Evolutionary conservation across 2,113 vertebrate species (phyloP).

Genomic region (Grantiella picta): DNA sequence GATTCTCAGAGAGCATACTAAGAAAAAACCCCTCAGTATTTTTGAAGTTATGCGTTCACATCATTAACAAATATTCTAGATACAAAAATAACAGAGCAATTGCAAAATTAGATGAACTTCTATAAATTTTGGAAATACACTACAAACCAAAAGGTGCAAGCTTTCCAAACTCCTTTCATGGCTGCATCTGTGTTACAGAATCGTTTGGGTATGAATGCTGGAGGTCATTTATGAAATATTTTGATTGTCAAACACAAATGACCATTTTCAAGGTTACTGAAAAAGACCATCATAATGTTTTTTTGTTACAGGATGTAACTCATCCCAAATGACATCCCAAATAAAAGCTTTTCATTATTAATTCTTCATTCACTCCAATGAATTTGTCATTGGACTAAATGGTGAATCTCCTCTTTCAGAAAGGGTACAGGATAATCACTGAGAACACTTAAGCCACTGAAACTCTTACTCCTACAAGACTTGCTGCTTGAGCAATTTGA

Average conservation of each 20-base stretch:
- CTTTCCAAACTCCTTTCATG: neutral
- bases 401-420: neutral
- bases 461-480: neutral
- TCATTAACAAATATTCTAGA: neutral
- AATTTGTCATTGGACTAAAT: neutral
- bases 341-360: constrained; percentile 21
- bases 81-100: neutral
- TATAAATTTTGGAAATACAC: neutral
- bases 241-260: constrained; percentile 21
- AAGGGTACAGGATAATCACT: neutral
- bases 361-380: neutral
- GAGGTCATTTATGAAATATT: neutral
- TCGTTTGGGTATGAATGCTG: neutral
- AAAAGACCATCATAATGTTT: neutral
- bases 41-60: neutral
- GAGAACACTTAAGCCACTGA: neutral
- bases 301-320: neutral
- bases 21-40: neutral
- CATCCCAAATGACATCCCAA: neutral
- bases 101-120: neutral
- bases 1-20: neutral
- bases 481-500: neutral
- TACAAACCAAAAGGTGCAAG: neutral
- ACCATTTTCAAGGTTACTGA: neutral
- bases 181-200: neutral